Evolutionary conservation across 2,888 invertebrate species (phyloP).

Genomic region (Belgica antarctica): DNA sequence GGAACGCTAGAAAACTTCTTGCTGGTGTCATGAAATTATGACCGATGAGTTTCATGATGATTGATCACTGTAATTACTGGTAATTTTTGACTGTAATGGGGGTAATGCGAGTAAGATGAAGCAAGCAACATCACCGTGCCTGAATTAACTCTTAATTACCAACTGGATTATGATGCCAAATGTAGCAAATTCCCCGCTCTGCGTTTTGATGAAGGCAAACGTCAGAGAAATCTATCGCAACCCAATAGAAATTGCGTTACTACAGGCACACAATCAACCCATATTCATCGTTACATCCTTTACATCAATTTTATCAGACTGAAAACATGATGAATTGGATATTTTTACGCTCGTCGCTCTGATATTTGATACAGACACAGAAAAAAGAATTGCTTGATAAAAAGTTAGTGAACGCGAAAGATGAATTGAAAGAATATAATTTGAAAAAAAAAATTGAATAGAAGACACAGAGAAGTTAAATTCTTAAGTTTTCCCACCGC

Average conservation of each 20-base stretch:
- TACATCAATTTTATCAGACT: slow-evolving; percentile 11
- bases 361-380: slow-evolving; percentile 20
- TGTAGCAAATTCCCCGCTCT: slow-evolving; percentile 3
- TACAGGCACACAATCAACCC: slow-evolving; percentile 34
- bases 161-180: slow-evolving; percentile 36
- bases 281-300: slow-evolving; percentile 24
- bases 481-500: too few species aligned
- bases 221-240: slow-evolving; percentile 28
- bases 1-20: slow-evolving; percentile 3
- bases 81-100: slow-evolving; percentile 31
- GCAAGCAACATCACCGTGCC: background rate
- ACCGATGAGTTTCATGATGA: slow-evolving; percentile 43
- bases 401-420: slow-evolving; percentile 10
- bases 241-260: slow-evolving; percentile 12
- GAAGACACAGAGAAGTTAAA: too few species aligned
- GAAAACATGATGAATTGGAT: slow-evolving; percentile 21
- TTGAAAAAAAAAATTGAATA: too few species aligned
- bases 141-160: slow-evolving; percentile 43
- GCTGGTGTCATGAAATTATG: slow-evolving; percentile 39
- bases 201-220: background rate
- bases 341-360: background rate
- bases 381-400: background rate
- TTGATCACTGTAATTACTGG: slow-evolving; percentile 42
- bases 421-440: too few species aligned
- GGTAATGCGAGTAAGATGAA: background rate